Conservation (phyloP, 2,113 vertebrate species). For the Limanda limanda region DNA sequence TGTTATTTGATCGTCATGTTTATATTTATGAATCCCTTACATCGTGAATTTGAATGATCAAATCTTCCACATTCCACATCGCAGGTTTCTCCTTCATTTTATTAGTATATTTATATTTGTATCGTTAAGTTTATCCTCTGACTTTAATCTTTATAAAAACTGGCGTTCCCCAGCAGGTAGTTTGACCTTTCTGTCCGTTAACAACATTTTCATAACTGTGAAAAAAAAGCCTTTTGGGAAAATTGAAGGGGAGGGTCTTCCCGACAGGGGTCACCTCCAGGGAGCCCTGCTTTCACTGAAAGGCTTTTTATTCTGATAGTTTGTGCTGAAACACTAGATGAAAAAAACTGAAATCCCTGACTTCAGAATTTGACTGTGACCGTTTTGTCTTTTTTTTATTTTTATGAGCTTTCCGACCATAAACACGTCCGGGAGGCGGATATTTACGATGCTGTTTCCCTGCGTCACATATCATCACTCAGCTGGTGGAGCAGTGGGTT, state of each 20-base stretch:
- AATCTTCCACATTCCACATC: background rate
- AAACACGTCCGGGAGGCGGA: constrained; percentile 3
- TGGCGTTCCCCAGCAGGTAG: constrained; percentile 7
- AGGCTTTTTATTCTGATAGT: constrained; percentile 32
- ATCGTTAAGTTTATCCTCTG: no score
- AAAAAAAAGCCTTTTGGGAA: constrained; percentile 45
- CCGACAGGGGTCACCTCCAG: constrained; percentile 9
- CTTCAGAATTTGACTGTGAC: background rate
- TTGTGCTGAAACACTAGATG: constrained; percentile 3
- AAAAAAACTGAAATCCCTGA: constrained; percentile 10
- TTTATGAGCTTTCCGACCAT: constrained; percentile 30
- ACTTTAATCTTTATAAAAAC: background rate
- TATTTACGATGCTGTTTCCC: constrained; percentile 20
- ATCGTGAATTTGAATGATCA: no score
- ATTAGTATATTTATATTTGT: background rate
- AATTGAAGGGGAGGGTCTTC: constrained; percentile 4
- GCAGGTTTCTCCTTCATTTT: background rate
- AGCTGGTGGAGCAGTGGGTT: constrained; percentile 25
- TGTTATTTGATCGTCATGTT: background rate
- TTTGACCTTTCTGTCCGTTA: constrained; percentile 48
- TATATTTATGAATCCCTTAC: background rate
- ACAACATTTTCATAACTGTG: constrained; percentile 46
- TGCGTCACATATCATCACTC: constrained; percentile 5
- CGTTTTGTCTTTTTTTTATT: constrained; percentile 24
- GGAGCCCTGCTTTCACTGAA: constrained; percentile 21